These are phyloP conservation scores for Ibidorhyncha struthersii DNA, from an alignment of 2,113 vertebrate species.

Conservation along the genomic window DNA sequence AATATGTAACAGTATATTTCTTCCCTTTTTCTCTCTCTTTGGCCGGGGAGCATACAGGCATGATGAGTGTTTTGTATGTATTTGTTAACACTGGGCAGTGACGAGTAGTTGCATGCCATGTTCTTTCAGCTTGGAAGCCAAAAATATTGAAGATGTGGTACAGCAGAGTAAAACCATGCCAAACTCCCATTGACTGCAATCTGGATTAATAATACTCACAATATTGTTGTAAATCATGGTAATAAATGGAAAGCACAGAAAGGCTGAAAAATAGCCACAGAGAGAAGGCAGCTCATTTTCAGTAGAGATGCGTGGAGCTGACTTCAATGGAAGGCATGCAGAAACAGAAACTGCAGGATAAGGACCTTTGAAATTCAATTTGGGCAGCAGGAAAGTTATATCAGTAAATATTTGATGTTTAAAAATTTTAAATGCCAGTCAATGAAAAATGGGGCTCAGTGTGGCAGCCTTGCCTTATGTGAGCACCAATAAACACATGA, in stretches of 20 bases:
- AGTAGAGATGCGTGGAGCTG: background rate
- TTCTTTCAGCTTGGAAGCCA: background rate
- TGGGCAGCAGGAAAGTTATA: background rate
- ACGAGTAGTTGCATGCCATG: background rate
- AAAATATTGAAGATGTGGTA: background rate
- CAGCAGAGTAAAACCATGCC: background rate
- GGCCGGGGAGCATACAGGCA: background rate
- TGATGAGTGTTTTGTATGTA: background rate
- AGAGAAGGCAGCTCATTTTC: background rate
- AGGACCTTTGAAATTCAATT: slow-evolving; percentile 39
- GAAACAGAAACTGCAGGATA: background rate
- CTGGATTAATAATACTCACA: background rate
- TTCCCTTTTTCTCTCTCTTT: background rate
- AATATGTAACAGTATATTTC: fast-evolving
- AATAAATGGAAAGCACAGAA: background rate
- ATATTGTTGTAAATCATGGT: background rate
- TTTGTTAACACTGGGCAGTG: background rate
- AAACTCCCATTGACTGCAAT: background rate
- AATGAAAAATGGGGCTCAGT: background rate
- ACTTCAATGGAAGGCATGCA: background rate
- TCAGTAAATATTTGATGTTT: slow-evolving; percentile 40
- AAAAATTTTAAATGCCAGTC: slow-evolving; percentile 1
- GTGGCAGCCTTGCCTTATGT: background rate
- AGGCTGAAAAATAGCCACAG: background rate
- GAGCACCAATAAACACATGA: background rate